phyloP scores from a whole-genome alignment of 2,113 vertebrate genomes.

The Columba janthina region DNA sequence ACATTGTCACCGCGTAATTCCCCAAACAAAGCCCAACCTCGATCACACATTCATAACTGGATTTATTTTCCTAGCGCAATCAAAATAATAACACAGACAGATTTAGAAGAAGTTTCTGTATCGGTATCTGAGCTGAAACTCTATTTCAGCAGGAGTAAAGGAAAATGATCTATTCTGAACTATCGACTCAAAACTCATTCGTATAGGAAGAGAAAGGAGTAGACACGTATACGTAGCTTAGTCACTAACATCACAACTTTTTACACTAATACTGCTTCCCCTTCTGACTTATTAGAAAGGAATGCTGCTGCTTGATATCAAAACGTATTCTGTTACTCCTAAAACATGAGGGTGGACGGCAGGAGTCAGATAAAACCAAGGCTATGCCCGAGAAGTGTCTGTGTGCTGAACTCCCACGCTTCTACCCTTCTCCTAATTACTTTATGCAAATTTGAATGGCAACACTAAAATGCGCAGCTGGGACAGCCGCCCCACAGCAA shows the following conservation, averaged over 20 bases:
- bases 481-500: not conserved
- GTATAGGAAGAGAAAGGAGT: not conserved
- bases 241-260: not conserved
- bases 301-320: not conserved
- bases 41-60: not conserved
- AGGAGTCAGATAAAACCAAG: not conserved
- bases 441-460: not conserved
- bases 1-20: not conserved
- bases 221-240: not conserved
- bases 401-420: not conserved
- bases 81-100: not conserved
- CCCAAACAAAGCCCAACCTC: not conserved
- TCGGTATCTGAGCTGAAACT: not conserved
- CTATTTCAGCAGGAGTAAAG: not conserved
- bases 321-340: not conserved
- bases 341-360: not conserved
- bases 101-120: not conserved
- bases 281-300: not conserved
- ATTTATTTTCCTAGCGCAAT: not conserved
- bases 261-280: not conserved
- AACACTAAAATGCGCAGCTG: not conserved
- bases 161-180: not conserved
- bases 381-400: not conserved
- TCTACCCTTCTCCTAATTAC: not conserved
- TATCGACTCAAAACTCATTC: not conserved